A percentile compares a stretch with the other conserved stretches of the same genome.
Conservation (phyloP, 2,797 vertebrate species). For the Mastacembelus armatus region DNA sequence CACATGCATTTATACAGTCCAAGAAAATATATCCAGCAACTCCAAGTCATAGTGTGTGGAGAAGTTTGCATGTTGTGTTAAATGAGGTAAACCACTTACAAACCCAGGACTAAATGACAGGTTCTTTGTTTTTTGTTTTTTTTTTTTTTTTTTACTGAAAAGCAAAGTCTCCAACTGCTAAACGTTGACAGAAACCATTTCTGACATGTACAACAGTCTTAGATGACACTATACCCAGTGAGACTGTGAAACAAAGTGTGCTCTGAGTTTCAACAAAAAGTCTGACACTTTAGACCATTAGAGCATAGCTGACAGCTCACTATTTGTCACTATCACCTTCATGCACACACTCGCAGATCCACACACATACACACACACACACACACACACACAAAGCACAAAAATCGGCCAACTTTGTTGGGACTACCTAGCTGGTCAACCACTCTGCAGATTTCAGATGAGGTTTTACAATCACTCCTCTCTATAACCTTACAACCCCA, state of each 20-base stretch:
- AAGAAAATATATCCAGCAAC: not conserved
- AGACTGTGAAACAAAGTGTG: conserved; percentile 40
- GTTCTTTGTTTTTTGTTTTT: no score
- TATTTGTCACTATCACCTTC: conserved; percentile 31
- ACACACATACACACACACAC: not conserved
- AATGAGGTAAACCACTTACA: not conserved
- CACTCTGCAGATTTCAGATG: conserved; percentile 50
- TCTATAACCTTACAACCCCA: conserved; percentile 51
- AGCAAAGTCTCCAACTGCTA: conserved; percentile 17
- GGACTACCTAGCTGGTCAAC: conserved; percentile 42
- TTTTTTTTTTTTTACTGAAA: conserved; percentile 3
- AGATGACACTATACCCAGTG: conserved; percentile 25
- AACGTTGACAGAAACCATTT: conserved; percentile 20
- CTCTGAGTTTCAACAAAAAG: conserved; percentile 10
- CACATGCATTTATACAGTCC: not conserved
- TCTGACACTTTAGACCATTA: conserved; percentile 37
- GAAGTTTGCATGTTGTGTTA: not conserved
- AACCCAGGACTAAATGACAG: not conserved
- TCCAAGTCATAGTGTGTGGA: not conserved
- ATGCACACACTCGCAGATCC: not conserved
- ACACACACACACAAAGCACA: not conserved
- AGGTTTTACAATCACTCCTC: conserved; percentile 47
- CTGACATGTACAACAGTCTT: conserved; percentile 10
- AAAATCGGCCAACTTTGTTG: conserved; percentile 32
- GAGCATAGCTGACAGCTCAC: conserved; percentile 34